Base-by-base conservation (phyloP, 2,888 invertebrate genomes). In the Gonocerus acuteangulatus region DNA sequence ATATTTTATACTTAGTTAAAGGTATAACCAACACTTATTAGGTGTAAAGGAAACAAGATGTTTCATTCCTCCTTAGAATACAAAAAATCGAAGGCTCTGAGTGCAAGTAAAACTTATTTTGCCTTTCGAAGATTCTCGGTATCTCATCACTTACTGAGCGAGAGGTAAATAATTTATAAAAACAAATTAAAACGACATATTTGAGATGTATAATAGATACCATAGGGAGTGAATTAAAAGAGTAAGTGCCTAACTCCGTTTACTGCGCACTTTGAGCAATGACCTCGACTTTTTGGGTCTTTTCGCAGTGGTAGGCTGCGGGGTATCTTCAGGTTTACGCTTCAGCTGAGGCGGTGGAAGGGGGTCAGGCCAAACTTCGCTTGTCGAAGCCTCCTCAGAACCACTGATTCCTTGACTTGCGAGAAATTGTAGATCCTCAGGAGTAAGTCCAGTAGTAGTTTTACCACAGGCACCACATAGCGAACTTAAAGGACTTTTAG, bases 401-500 rank as follows among this genome's bases (percentile, higher is more conserved):
- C 42, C 44, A 18, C 56, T 44, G 1, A 39, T 15, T 7, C 27
- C 47, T 19, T 57, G 51, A n/a, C 27, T 52, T 4, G 52, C 52
- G 27, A 44, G 34, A 36, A 47, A 51, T 19, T 45, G 52, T 22
- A 52, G 16, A 19, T 48, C 59, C 51, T 60, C 60, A 51, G 62
- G 32, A 47, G 58, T 36, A 44, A 62, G 15, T 19, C 60, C 51
- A 16, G 47, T 39, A 42, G 52, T 23, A 27, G 67, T 80, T 77
- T 79, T 81, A 61, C 89, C 88, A 72, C 89, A 89, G 68, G 85
- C 82, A 34, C 81, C 83, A 71, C 89, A 90, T 60, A 85, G 80
- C 65, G 85, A 82, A 69, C 80, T 80, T 66, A 89, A 87, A 11
- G 90, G 89, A 65, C 89, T 89, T 69, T 89, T 89, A 44, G 90